A percentile compares a stretch with the other conserved stretches of the same genome.
These are phyloP conservation scores for Cordilura impudica DNA, from an alignment of 2,888 invertebrate genomes.

Conservation along the genomic window DNA sequence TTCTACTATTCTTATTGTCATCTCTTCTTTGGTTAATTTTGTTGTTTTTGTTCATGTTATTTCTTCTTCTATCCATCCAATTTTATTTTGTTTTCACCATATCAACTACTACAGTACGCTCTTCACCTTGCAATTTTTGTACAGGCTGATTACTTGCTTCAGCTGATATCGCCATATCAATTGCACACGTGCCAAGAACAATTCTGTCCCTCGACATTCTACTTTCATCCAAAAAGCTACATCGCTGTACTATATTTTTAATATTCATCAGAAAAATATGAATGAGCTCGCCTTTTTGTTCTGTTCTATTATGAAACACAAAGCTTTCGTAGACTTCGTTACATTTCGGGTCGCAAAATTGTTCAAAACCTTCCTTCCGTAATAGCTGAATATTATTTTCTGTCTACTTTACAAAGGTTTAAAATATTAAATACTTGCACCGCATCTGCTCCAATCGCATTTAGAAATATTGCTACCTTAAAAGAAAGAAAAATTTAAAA, in stretches of 20 bases:
- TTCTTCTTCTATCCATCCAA: neutral
- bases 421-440: slow-evolving; percentile 66
- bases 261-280: slow-evolving; percentile 62
- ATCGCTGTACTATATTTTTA: slow-evolving; percentile 53
- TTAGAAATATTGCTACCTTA: no score
- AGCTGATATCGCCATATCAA: neutral
- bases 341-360: slow-evolving; percentile 29
- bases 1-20: no score
- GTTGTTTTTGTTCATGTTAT: neutral
- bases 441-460: slow-evolving; percentile 65
- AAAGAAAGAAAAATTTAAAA: no score
- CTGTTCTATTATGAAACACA: slow-evolving; percentile 10
- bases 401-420: neutral
- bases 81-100: neutral
- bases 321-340: slow-evolving; percentile 29
- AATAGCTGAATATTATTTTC: slow-evolving; percentile 48
- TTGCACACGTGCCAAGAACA: slow-evolving; percentile 44
- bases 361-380: slow-evolving; percentile 60
- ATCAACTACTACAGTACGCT: neutral
- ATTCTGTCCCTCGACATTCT: slow-evolving; percentile 59
- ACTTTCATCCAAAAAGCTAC: slow-evolving; percentile 47
- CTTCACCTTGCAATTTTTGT: neutral
- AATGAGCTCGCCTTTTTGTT: slow-evolving; percentile 58
- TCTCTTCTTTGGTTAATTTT: neutral
- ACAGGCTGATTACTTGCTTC: neutral